Base-by-base conservation (phyloP, 2,797 vertebrate genomes). In the Characodon lateralis region DNA sequence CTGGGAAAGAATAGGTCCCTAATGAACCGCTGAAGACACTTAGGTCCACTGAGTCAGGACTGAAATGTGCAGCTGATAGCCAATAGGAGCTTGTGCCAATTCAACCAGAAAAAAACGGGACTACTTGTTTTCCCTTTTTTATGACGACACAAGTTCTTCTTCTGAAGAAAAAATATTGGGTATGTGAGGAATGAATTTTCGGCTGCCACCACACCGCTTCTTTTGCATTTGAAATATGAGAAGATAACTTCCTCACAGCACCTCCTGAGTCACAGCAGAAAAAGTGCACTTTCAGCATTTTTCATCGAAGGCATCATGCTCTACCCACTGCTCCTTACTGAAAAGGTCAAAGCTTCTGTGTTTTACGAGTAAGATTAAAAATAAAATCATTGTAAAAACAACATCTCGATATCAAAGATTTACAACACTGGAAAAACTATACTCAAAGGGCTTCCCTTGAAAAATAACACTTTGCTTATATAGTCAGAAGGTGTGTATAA, bases 11-110 rank as follows among this genome's bases (percentile, higher is more conserved):
- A 91, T 82, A 85, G 88, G 86, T 88, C 89, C 85, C 90, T 93
- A 92, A 94, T 93, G 90, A 94, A 90, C 88, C 87, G 84, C 89
- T 84, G 85, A 91, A 88, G 89, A 90, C 85, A 89, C 87, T 90
- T 79, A 83, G 82, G 88, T 84, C 89, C 86, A 84, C 90, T 78
- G 89, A 87, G 86, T 87, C 83, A 78, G 83, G 89, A 90, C 77
- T 88, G 88, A 91, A 92, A 92, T 90, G 84, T 87, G 85, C 89
- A 83, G 88, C 87, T 81, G 87, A 88, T 84, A 89, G 89, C 89
- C 79, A n/a, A 90, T 72, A 87, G 89, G 81, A 91, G 83, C 79
- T 85, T 78, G 83, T 83, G 81, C 83, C 88, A 87, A 84, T 80
- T 91, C 90, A 88, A 86, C 76, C 84, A 78, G 77, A 88, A 24